Evolutionary conservation across 2,888 invertebrate genomes (phyloP), one percentile per base, ranked within the genome.

Genomic region (Bombylius discolor): DNA sequence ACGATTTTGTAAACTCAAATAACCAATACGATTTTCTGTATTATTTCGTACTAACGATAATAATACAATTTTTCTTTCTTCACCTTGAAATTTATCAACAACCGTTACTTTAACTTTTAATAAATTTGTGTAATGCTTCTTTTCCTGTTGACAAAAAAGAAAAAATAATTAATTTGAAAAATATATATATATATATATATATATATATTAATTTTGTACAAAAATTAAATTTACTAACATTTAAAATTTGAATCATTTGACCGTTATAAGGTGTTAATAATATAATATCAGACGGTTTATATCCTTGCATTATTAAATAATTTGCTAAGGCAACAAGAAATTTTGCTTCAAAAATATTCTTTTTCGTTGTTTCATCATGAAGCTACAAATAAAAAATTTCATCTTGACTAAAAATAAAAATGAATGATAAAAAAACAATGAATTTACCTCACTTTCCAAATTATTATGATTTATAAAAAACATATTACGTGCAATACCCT

Each of bases 41-140:
- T 88, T 89, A 66, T 84, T 89, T 66, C 90, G 78, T 0, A 91
- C 90, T 13, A 91, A 70, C 0, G 89, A 89, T 58, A 91, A 71
- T 61, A 91, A 77, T 53, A 90, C 83, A 64, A 90, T 87, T 67
- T 82, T 82, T 66, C 81, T 84, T 75, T 89, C 89, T 66, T 88
- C 84, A 0, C 90, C 89, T 75, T 90, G 90, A 65, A 81, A 90
- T 67, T 86, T 88, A 68, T 90, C 89, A 3, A 89, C 83, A 1
- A 82, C 81, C 0, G 81, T 78, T 31, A 87, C 78, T 59, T 78
- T 75, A 7, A 87, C 77, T 46, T 79, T 76, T 36, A 71, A 51
- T 2, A 64, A 56, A 9, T 58, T 52, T 3, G 61, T 53, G 56
- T 60, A 61, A 5, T 65, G 59, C 51, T 66, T 65, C 45, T 64